Evolutionary conservation across 2,888 invertebrate species (phyloP).

Genomic region (Cephus pulcher): DNA sequence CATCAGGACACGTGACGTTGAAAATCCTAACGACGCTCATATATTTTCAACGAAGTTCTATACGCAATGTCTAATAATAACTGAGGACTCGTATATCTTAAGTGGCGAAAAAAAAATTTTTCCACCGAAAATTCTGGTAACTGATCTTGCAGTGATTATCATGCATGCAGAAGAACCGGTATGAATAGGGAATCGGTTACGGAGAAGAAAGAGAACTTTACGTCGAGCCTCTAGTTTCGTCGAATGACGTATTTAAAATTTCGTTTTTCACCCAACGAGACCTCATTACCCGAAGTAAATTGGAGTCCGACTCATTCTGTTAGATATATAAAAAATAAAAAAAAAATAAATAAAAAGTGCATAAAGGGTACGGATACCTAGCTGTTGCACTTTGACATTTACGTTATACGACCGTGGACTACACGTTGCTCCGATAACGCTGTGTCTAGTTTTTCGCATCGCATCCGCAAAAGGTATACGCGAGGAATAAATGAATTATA

Average conservation of each 20-base stretch:
- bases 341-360: background rate
- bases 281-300: slow-evolving; percentile 24
- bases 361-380: background rate
- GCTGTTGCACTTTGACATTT: background rate
- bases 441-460: background rate
- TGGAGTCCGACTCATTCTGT: slow-evolving; percentile 1
- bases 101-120: background rate
- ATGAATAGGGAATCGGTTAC: background rate
- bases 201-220: background rate
- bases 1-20: background rate
- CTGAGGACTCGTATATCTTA: background rate
- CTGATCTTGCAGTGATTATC: background rate
- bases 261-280: slow-evolving; percentile 5
- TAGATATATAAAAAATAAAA: background rate
- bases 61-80: background rate
- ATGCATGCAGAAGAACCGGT: background rate
- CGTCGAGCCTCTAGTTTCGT: background rate
- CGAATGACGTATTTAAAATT: background rate
- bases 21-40: background rate
- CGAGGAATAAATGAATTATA: background rate
- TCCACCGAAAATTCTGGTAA: background rate
- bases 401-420: background rate
- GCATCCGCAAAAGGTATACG: background rate
- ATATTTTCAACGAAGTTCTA: background rate
- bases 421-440: background rate